phyloP scores from a whole-genome alignment of 2,888 invertebrate genomes.

The Seira ritae region DNA sequence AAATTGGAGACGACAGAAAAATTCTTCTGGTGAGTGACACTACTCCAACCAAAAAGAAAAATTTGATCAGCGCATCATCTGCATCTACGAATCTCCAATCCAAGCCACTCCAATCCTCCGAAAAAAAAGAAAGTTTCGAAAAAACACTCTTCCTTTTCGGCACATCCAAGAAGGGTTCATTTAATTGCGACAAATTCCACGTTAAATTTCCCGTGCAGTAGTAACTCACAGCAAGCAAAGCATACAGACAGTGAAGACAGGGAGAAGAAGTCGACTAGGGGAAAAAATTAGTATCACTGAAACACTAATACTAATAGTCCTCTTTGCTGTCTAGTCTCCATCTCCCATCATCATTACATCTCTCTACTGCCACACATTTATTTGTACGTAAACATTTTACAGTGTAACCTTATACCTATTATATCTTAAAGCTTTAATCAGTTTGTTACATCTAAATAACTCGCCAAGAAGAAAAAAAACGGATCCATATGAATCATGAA shows the following conservation, averaged over 20 bases:
- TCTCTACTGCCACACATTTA: no score
- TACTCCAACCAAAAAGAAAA: not conserved
- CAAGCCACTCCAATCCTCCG: not conserved
- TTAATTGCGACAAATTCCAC: conserved; percentile 74
- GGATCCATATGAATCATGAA: no score
- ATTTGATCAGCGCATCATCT: not conserved
- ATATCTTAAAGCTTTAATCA: no score
- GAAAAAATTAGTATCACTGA: no score
- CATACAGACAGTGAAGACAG: conserved; percentile 35
- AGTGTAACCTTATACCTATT: no score
- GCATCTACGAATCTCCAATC: not conserved
- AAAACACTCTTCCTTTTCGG: not conserved
- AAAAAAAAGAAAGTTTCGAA: not conserved
- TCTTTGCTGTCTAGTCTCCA: no score
- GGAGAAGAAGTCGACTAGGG: no score
- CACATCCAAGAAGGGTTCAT: conserved; percentile 46
- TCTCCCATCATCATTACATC: no score
- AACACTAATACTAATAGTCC: no score
- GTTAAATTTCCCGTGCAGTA: conserved; percentile 73
- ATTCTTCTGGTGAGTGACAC: not conserved
- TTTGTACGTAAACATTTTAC: no score
- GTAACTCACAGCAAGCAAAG: conserved; percentile 58
- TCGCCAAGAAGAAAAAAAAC: no score
- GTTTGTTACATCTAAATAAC: no score
- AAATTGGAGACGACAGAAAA: conserved; percentile 56